Base-by-base conservation (phyloP, 92 coral and sea anemone species). In the Zoanthus sansibaricus region DNA sequence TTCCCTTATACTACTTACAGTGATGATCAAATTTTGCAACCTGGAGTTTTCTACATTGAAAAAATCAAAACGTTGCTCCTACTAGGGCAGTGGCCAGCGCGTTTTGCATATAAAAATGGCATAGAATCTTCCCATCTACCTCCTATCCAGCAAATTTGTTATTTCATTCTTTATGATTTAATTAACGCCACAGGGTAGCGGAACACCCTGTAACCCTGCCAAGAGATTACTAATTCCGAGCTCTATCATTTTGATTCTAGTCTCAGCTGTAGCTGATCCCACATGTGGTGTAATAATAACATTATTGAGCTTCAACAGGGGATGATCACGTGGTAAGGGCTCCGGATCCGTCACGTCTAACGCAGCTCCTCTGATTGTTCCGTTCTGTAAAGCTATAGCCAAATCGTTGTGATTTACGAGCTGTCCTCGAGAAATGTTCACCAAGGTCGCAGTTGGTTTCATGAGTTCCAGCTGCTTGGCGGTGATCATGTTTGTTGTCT, bases 271-370 rank as follows among this genome's bases (percentile, higher is more conserved):
- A 11, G 87, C 88, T 11, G 98, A 86, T 20, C 93, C 98, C 9
- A 87, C 21, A 59, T 95, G 98, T 13, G 98, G 98, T 16, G 94
- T 89, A 0, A 93, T 71, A 9, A 86, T 91, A 18, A 95, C 93
- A 75, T 95, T 91, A 46, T 92, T 68, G 17, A 91, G 73, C 73
- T 75, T 88, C 30, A 93, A 84, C 77, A 95, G 72, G 16, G 96
- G 93, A 75, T 95, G 96, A 71, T 93, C 97, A 71, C 88, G 83
- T 21, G 98, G 93, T n/a, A 94, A 91, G 6, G 96, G 98, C 76
- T 94, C 95, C 31, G 95, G 95, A 11, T 88, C 62, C 37, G 95
- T 89, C 10, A 94, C 95, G 51, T 93, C 95, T 5, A 94, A 73
- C 3, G 96, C 95, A 1, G 98, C 98, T 21, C 90, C 96, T 55